Conservation (phyloP, 2,113 vertebrate genomes). For the Columba janthina region DNA sequence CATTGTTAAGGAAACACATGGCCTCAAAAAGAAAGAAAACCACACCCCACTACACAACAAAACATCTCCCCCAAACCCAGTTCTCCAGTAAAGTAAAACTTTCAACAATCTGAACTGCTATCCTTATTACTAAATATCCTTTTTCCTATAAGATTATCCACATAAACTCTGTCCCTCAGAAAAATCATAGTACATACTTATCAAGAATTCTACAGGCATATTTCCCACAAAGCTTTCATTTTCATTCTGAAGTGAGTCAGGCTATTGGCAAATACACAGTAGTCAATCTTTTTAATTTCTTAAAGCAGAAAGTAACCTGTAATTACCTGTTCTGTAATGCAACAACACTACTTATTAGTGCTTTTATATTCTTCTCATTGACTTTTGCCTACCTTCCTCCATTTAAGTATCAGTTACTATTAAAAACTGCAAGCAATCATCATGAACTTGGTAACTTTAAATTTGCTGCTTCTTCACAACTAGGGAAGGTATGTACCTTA, state of each 20-base stretch:
- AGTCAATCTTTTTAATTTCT: background rate
- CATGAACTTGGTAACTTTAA: fast-evolving
- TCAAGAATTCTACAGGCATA: background rate
- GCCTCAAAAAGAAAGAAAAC: background rate
- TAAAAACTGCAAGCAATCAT: background rate
- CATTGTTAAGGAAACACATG: constrained; percentile 79
- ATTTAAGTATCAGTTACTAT: background rate
- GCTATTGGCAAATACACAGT: background rate
- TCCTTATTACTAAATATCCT: background rate
- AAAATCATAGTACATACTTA: fast-evolving
- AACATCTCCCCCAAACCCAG: background rate
- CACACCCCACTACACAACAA: background rate
- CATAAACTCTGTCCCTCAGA: background rate
- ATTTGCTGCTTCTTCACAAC: background rate
- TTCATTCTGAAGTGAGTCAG: background rate
- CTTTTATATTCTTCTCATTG: background rate
- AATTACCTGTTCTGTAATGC: background rate
- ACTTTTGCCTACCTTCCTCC: background rate
- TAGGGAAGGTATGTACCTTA: background rate
- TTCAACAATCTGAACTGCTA: background rate
- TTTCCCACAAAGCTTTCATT: background rate
- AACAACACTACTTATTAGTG: background rate
- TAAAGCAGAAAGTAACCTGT: background rate
- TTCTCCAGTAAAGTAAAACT: background rate
- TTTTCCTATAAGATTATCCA: background rate